Conservation (phyloP, 2,113 vertebrate species). For the Camelus bactrianus region DNA sequence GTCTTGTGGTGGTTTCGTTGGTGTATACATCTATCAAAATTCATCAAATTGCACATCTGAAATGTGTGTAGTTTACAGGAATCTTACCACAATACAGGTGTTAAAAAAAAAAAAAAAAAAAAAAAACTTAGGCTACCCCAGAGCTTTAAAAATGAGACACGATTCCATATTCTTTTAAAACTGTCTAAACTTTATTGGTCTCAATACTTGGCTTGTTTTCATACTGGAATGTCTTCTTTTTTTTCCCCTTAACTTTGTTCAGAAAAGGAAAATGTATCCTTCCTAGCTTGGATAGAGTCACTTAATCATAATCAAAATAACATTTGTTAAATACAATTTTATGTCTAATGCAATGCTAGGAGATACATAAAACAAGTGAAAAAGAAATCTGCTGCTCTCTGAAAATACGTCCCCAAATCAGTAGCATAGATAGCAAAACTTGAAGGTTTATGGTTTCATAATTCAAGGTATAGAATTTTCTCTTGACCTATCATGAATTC, state of each 20-base stretch:
- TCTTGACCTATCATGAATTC: not conserved
- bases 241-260: not conserved
- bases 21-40: too few relatives aligned
- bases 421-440: not conserved
- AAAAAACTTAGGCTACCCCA: not conserved
- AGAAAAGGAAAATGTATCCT: not conserved
- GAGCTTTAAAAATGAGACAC: constrained; percentile 1
- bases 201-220: not conserved
- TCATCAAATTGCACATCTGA: too few relatives aligned
- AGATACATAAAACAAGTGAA: not conserved
- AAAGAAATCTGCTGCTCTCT: not conserved
- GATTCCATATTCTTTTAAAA: constrained; percentile 9
- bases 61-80: too few relatives aligned
- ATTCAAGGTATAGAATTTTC: constrained; percentile 9
- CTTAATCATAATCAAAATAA: constrained; percentile 27
- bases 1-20: too few relatives aligned
- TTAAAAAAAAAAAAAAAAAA: too few relatives aligned
- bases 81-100: too few relatives aligned
- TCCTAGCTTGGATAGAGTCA: not conserved
- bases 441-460: not conserved
- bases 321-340: constrained; percentile 12
- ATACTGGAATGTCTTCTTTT: not conserved
- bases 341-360: constrained; percentile 29
- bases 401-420: not conserved
- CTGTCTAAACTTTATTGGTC: not conserved